Evolutionary conservation across 2,113 vertebrate species (phyloP).

Genomic region (Actinemys pallida): DNA sequence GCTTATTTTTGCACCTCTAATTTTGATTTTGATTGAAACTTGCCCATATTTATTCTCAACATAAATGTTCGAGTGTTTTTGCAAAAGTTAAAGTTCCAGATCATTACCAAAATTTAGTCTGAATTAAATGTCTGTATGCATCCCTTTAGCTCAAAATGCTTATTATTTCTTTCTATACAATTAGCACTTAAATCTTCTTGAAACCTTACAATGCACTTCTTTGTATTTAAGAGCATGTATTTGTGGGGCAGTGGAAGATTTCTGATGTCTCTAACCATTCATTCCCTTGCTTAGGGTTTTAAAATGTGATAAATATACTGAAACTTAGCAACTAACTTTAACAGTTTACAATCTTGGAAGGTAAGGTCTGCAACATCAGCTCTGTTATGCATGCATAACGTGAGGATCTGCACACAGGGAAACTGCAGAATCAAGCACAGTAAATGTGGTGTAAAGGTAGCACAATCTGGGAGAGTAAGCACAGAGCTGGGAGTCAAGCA

Average conservation of each 20-base stretch:
- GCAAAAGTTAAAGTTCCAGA: too few relatives aligned
- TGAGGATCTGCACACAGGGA: background rate
- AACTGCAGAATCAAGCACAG: background rate
- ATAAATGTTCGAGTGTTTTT: background rate
- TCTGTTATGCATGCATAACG: background rate
- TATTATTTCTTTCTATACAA: background rate
- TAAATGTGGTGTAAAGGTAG: background rate
- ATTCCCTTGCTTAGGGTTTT: background rate
- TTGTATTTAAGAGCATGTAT: background rate
- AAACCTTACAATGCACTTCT: background rate
- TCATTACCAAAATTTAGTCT: background rate
- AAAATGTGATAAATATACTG: accelerated
- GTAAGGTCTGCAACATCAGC: background rate
- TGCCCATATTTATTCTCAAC: background rate
- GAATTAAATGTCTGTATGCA: background rate
- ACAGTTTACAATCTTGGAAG: background rate
- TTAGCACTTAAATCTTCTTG: background rate
- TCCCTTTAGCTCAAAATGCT: background rate
- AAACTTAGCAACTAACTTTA: background rate
- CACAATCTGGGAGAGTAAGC: background rate
- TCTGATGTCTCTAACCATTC: background rate
- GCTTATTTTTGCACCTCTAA: background rate
- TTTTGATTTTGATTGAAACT: background rate
- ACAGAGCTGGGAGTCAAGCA: background rate
- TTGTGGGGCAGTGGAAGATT: background rate